Evolutionary conservation across 2,888 invertebrate genomes (phyloP).

Genomic region (Melanophora roralis): DNA sequence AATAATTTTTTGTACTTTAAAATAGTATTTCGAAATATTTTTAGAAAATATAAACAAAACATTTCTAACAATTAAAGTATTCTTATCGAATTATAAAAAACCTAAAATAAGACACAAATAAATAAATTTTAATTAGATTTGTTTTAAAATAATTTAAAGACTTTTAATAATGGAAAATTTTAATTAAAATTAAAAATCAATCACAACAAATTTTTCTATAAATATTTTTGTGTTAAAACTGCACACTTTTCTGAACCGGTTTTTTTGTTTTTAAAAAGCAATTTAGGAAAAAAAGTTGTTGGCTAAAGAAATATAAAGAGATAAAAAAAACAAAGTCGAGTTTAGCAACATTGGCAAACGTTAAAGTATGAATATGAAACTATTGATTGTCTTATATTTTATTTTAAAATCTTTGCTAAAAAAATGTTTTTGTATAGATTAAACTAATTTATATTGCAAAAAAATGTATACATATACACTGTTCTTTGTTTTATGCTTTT

Average conservation of each 20-base stretch:
- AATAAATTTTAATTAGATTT: neutral
- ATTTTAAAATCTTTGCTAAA: constrained; percentile 21
- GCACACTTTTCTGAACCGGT: neutral
- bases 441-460: neutral
- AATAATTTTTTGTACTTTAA: neutral
- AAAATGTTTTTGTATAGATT: constrained; percentile 11
- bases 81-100: too few relatives aligned
- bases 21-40: too few relatives aligned
- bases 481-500: neutral
- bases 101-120: neutral
- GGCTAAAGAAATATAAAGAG: neutral
- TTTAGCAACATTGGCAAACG: constrained; percentile 2
- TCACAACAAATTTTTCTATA: neutral
- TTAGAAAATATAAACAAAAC: neutral
- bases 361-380: neutral
- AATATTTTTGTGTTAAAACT: neutral
- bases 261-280: neutral
- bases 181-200: neutral
- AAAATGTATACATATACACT: neutral
- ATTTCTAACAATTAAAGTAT: too few relatives aligned
- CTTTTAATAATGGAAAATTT: neutral
- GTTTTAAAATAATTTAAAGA: neutral
- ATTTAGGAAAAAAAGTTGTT: constrained; percentile 30
- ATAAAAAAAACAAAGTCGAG: neutral
- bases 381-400: constrained; percentile 15